phyloP scores from a whole-genome alignment of 2,113 vertebrate species.

The Syngnathus floridae region DNA sequence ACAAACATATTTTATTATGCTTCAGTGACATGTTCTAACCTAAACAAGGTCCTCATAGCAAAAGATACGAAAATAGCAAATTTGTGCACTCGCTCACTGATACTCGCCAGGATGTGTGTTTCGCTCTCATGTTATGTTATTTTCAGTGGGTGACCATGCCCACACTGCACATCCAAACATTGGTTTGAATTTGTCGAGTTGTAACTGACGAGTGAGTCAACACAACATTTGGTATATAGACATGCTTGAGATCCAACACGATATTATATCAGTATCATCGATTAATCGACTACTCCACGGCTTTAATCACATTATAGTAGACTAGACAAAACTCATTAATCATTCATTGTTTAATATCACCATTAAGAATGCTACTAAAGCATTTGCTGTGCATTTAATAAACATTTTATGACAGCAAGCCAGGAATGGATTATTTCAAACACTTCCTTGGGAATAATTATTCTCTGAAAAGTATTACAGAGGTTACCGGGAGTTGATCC shows the following conservation, averaged over 20 bases:
- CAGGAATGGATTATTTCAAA: neutral
- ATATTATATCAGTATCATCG: neutral
- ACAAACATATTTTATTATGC: neutral
- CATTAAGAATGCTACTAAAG: too few relatives aligned
- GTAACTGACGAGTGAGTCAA: neutral
- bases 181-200: neutral
- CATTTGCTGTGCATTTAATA: neutral
- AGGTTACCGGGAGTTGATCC: neutral
- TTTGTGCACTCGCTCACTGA: neutral
- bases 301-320: too few relatives aligned
- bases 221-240: neutral
- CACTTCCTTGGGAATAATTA: neutral
- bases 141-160: neutral
- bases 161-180: neutral
- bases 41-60: neutral
- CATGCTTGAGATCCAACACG: neutral
- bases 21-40: conserved; percentile 2
- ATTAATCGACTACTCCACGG: too few relatives aligned
- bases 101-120: neutral
- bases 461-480: neutral
- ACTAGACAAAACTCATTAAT: too few relatives aligned
- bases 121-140: conserved; percentile 4
- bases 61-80: neutral
- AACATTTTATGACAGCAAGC: neutral
- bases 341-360: too few relatives aligned